These are phyloP conservation scores for Apodemus speciosus DNA, from an alignment of 2,113 vertebrate species.

Conservation along the genomic window DNA sequence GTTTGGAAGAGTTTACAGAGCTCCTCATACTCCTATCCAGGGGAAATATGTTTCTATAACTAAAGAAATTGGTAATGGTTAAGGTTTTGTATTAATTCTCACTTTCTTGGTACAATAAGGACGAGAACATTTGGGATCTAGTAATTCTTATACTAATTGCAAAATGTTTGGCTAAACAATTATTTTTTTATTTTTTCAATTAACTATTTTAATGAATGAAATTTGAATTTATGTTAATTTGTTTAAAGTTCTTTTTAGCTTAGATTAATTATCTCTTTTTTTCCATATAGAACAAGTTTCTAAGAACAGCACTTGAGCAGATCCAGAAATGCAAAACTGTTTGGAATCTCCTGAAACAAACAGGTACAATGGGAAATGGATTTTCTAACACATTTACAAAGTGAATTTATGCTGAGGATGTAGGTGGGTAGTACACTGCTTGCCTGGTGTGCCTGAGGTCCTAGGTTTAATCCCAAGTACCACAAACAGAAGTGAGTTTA, in stretches of 20 bases:
- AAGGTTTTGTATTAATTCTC: slow-evolving; percentile 40
- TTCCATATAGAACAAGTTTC: slow-evolving; percentile 84
- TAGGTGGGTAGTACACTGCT: neutral
- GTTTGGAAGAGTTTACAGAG: neutral
- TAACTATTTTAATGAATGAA: slow-evolving; percentile 55
- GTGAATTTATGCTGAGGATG: neutral
- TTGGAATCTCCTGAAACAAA: slow-evolving; percentile 90
- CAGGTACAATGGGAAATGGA: slow-evolving; percentile 86
- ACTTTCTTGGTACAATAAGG: slow-evolving; percentile 40
- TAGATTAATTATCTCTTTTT: slow-evolving; percentile 62
- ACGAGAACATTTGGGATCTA: slow-evolving; percentile 35
- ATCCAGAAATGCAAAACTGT: slow-evolving; percentile 89
- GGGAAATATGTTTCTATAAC: slow-evolving; percentile 38
- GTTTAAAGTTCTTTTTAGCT: slow-evolving; percentile 47
- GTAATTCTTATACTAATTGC: slow-evolving; percentile 41
- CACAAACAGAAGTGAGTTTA: neutral
- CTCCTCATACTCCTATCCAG: neutral
- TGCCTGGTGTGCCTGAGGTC: neutral
- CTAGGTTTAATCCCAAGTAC: neutral
- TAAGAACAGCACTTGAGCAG: slow-evolving; percentile 88
- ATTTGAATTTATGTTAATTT: slow-evolving; percentile 54
- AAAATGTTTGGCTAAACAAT: slow-evolving; percentile 15
- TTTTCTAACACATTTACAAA: slow-evolving; percentile 1
- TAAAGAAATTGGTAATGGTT: slow-evolving; percentile 42
- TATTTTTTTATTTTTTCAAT: slow-evolving; percentile 44